phyloP scores from a whole-genome alignment of 2,888 invertebrate genomes.

The Cybosia mesomella region DNA sequence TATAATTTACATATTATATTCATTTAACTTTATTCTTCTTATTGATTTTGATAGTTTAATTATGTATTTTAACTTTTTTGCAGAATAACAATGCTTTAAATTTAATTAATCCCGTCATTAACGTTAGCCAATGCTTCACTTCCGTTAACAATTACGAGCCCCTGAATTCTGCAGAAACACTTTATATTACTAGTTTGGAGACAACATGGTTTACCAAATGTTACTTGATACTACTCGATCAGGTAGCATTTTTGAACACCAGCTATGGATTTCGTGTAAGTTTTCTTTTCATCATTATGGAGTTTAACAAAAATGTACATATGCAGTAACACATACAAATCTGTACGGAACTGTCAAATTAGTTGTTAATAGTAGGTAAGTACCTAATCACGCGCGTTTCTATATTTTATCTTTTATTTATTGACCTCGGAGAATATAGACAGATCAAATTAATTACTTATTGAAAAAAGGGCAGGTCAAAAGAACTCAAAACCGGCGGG shows the following conservation, averaged over 20 bases:
- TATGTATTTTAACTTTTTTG: not conserved
- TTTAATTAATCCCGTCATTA: too few relatives aligned
- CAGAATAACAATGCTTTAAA: not conserved
- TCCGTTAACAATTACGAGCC: not conserved
- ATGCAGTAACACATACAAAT: too few relatives aligned
- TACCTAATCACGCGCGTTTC: too few relatives aligned
- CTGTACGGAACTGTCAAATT: too few relatives aligned
- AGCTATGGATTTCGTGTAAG: conserved; percentile 48
- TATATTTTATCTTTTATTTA: too few relatives aligned
- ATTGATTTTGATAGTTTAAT: not conserved
- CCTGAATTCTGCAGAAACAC: conserved; percentile 22
- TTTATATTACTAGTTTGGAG: conserved; percentile 23
- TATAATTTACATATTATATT: not conserved
- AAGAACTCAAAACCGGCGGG: too few relatives aligned
- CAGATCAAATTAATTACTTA: too few relatives aligned
- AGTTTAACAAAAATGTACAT: not conserved
- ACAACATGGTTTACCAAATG: conserved; percentile 36
- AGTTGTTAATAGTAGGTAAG: too few relatives aligned
- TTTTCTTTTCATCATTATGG: not conserved
- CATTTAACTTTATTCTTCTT: not conserved
- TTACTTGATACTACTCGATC: conserved; percentile 47
- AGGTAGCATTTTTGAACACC: conserved; percentile 40
- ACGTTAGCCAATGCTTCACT: not conserved
- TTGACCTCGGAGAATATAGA: too few relatives aligned
- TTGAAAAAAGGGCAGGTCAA: too few relatives aligned